Conservation (phyloP, 1,140 invertebrate genomes). For the Brachionus sp. region DNA sequence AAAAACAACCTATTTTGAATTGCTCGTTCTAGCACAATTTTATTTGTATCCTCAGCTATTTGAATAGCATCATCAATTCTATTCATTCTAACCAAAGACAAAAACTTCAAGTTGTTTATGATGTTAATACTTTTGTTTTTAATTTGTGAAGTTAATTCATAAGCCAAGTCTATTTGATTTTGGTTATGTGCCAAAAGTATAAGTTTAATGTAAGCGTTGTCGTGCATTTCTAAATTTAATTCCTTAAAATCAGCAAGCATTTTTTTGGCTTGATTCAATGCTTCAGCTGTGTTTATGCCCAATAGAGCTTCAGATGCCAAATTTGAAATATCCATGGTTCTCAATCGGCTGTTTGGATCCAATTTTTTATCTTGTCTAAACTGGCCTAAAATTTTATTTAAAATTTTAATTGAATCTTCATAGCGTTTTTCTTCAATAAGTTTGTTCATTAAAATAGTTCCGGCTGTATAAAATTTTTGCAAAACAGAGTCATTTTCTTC, state of each 20-base stretch:
- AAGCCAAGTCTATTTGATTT: conserved; percentile 22
- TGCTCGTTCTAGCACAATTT: background rate
- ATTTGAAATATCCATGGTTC: conserved; percentile 22
- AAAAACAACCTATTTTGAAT: background rate
- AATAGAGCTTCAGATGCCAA: conserved; percentile 9
- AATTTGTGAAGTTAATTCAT: conserved; percentile 18
- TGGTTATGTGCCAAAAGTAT: conserved; percentile 6
- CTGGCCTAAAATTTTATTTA: background rate
- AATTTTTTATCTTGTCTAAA: background rate
- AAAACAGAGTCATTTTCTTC: conserved; percentile 20
- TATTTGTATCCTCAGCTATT: conserved; percentile 5
- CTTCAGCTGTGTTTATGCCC: background rate
- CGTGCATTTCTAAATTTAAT: conserved; percentile 2
- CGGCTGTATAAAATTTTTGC: background rate
- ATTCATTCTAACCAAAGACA: background rate
- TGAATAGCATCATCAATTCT: conserved; percentile 5
- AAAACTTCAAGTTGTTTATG: conserved; percentile 4
- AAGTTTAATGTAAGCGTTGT: conserved; percentile 24
- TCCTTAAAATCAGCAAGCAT: background rate
- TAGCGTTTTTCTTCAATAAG: conserved; percentile 37
- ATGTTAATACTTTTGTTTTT: conserved; percentile 23
- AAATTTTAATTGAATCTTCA: background rate
- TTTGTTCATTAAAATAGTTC: conserved; percentile 37
- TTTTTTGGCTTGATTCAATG: background rate
- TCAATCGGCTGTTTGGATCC: background rate